These are phyloP conservation scores for Ypsolopha sequella DNA, from an alignment of 2,888 invertebrate species.

Conservation along the genomic window DNA sequence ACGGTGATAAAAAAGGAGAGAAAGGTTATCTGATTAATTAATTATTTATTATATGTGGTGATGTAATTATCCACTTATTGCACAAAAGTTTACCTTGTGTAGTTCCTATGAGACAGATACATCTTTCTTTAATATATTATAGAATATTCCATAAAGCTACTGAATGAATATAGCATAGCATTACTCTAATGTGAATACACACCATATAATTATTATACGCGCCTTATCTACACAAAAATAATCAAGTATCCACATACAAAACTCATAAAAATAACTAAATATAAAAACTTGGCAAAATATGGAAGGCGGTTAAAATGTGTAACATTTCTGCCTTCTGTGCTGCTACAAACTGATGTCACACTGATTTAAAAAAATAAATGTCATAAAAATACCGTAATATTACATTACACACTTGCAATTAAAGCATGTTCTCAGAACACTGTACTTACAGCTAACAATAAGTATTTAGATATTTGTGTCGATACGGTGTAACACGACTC, in stretches of 20 bases:
- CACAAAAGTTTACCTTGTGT: neutral
- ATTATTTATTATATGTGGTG: neutral
- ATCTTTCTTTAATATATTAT: no score
- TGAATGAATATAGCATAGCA: no score
- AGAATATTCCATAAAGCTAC: no score
- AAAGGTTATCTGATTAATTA: neutral
- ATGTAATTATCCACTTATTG: conserved; percentile 1
- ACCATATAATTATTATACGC: neutral
- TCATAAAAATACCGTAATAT: neutral
- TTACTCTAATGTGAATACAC: neutral
- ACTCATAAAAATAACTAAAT: neutral
- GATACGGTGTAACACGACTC: neutral
- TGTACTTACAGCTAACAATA: neutral
- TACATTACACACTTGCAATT: neutral
- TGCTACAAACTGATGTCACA: neutral
- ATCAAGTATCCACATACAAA: neutral
- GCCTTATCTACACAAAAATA: neutral
- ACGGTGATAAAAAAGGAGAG: neutral
- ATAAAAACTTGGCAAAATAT: neutral
- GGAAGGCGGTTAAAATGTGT: neutral
- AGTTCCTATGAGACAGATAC: no score
- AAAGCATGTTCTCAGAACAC: neutral
- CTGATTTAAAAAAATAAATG: neutral
- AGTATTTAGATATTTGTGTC: neutral
- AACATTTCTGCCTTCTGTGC: neutral